phyloP scores from a whole-genome alignment of 2,113 vertebrate genomes.

The Prinia subflava region DNA sequence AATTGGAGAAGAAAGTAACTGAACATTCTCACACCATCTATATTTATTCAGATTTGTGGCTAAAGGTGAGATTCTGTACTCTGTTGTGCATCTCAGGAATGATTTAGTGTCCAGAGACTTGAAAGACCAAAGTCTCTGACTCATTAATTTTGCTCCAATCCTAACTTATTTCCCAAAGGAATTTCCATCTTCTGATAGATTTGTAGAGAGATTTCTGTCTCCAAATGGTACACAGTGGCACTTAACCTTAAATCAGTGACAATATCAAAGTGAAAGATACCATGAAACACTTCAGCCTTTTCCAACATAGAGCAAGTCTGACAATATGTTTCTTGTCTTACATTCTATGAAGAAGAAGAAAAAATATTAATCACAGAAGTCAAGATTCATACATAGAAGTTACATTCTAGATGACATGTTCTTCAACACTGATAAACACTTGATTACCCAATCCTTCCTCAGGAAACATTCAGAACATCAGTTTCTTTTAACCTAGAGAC shows the following conservation, averaged over 20 bases:
- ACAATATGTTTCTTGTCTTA: not conserved
- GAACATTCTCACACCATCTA: not conserved
- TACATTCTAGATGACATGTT: not conserved
- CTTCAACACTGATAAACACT: not conserved
- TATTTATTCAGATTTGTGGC: not conserved
- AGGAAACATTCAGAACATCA: not conserved
- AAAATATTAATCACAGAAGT: not conserved
- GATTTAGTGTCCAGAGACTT: not conserved
- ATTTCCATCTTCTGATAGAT: not conserved
- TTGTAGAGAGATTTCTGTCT: not conserved
- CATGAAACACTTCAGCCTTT: not conserved
- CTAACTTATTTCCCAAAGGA: not conserved
- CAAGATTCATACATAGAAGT: not conserved
- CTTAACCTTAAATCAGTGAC: not conserved
- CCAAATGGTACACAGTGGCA: not conserved
- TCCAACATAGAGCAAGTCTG: not conserved
- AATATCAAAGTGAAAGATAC: not conserved
- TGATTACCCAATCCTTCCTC: not conserved
- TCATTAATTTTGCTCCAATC: not conserved
- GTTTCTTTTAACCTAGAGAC: not conserved
- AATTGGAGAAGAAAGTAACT: not conserved
- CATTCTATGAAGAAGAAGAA: not conserved
- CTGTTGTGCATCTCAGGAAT: not conserved
- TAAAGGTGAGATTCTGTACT: not conserved
- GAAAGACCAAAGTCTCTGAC: not conserved